Base-by-base conservation (phyloP, 2,797 vertebrate species). In the Podarcis siculus region DNA sequence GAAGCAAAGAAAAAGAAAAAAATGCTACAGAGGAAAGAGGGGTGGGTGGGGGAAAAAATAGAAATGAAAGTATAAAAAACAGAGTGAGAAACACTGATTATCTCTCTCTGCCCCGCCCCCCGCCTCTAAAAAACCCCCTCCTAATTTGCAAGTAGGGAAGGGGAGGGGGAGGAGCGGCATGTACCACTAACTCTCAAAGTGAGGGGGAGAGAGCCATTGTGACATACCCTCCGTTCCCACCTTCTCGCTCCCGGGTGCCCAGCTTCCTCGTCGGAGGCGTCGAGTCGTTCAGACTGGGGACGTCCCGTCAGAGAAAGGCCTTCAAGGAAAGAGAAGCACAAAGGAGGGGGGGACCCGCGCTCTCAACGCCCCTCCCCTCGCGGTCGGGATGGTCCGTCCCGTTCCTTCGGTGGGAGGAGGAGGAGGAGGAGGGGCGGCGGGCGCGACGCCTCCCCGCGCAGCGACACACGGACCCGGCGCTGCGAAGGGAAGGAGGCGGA, bases 321-420 rank as follows among this genome's bases (percentile, higher is more conserved):
- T 25, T 13, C 3, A 17, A 17, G 39, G 6, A 37, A n/a, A 1
- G 23, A 73, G n/a, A n/a, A 13, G 82, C n/a, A 17, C 10, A 4
- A 32, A 35, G 19, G 71, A 72, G 19, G n/a, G 15, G 71, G 71
- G 71, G 17, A 72, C 17, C n/a, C 71, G 15, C 49, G 3, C 49
- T 72, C 71, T 35, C 13, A 32, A 32, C 71, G 15, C 75, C 82
- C 87, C 91, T 91, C 79, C 78, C 73, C 83, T 82, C 83, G 58
- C 45, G 61, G 79, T 90, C 88, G 89, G 79, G 91, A 90, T 94
- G 95, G 94, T 94, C 92, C 73, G 88, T 83, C 90, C 93, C 93
- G 88, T 87, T 91, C 91, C 0, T 86, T 93, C 86, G 89, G 91
- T 92, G 94, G 94, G 87, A 90, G 94, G 72, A 32, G 71, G 30